Base-by-base conservation (phyloP, 2,888 invertebrate genomes). In the Cheilosia scutellata region DNA sequence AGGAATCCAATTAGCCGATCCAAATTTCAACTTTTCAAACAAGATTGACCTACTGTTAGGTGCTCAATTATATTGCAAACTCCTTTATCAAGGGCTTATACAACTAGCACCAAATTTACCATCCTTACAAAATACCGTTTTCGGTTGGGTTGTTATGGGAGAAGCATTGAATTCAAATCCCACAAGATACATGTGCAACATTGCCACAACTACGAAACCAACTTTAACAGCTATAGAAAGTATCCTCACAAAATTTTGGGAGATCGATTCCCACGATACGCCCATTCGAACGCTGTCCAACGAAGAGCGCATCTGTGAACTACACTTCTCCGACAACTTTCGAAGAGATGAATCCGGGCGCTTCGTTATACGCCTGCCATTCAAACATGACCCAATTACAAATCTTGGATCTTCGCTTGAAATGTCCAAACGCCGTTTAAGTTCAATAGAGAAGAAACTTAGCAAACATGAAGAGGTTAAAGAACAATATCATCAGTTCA, bases 81-180 rank as follows among this genome's bases (percentile, higher is more conserved):
- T 74, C 5, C 11, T 83, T 1, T 55, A 47, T 9, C 25, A 72
- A n/a, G 71, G 79, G 0, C 72, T 74, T 63, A 77, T 82, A 29
- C 51, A 65, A 33, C 49, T 87, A 29, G 77, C 68, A 16, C 11
- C 51, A 6, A 71, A 16, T 20, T 31, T 75, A 29, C 68, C 80
- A 20, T 37, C 44, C 5, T 6, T 62, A 5, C 78, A 87, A 70
- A 82, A 74, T 31, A 82, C 82, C 2, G 7, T 82, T 31, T 33
- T 82, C 6, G 82, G 82, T 1, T 87, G 87, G 74, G 53, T 87
- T n/a, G 65, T 78, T n/a, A 74, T 70, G 5, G 75, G 82, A 40
- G 68, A 77, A 40, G 31, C 20, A 16, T 37, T 9, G 4, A n/a
- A 37, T 16, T 20, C 31, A 33, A 57, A 16, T 6, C 3, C 49